These are phyloP conservation scores for Rissa tridactyla DNA, from an alignment of 2,113 vertebrate genomes.

Conservation along the genomic window DNA sequence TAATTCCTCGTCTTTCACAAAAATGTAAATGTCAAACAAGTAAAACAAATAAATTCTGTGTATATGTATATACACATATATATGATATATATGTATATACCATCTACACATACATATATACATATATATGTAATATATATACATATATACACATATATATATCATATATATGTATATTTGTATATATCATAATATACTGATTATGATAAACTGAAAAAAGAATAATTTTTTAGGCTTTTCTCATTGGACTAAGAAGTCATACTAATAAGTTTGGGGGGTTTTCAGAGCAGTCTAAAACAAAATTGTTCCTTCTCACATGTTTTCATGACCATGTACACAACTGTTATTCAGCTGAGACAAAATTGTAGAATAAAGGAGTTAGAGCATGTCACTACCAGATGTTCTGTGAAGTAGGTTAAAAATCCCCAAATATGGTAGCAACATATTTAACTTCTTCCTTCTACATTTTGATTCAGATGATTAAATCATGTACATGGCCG, in stretches of 20 bases:
- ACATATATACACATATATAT: too few relatives aligned
- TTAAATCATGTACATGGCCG: not conserved
- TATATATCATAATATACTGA: not conserved
- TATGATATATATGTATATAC: too few relatives aligned
- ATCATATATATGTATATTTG: too few relatives aligned
- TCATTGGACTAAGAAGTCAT: not conserved
- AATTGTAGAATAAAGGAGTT: not conserved
- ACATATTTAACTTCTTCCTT: not conserved
- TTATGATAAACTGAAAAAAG: not conserved
- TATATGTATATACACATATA: too few relatives aligned
- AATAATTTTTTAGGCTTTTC: not conserved
- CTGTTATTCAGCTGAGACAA: not conserved
- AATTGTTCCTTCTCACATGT: not conserved
- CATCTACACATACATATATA: too few relatives aligned
- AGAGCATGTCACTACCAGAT: too few relatives aligned
- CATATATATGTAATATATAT: too few relatives aligned
- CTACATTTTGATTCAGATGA: not conserved
- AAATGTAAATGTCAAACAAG: not conserved
- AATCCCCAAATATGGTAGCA: not conserved
- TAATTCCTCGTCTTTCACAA: not conserved
- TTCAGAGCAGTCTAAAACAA: not conserved
- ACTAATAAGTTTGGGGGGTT: not conserved
- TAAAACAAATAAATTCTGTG: not conserved
- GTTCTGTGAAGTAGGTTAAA: not conserved
- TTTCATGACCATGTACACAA: accelerated